Conservation (phyloP, 1,140 invertebrate species). For the Bombus haemorrhoidalis region DNA sequence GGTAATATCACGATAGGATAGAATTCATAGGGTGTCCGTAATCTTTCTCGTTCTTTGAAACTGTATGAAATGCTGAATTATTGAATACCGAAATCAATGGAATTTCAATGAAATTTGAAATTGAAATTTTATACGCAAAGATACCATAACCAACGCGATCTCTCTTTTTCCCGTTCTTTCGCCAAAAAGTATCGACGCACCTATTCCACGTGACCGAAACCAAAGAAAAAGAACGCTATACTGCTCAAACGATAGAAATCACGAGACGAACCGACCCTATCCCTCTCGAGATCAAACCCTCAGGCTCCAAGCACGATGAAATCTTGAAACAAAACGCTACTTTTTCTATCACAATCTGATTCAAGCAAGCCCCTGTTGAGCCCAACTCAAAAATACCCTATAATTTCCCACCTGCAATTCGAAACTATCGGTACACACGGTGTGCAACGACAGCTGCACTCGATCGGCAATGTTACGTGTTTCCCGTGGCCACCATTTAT, state of each 20-base stretch:
- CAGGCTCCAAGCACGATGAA: neutral
- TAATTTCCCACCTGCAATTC: conserved; percentile 29
- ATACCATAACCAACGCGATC: too few species aligned
- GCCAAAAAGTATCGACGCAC: too few species aligned
- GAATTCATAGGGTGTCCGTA: too few species aligned
- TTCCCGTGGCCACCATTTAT: conserved; percentile 45
- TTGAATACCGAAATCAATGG: too few species aligned
- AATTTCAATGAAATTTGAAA: too few species aligned
- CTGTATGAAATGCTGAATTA: too few species aligned
- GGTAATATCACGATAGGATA: too few species aligned
- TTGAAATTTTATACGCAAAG: too few species aligned
- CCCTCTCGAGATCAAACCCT: neutral
- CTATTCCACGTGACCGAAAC: neutral
- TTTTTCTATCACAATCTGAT: neutral
- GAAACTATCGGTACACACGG: conserved; percentile 37
- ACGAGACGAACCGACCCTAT: conserved; percentile 1
- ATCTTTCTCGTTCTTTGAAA: too few species aligned
- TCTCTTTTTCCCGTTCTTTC: too few species aligned
- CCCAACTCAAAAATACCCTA: neutral
- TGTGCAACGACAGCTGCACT: conserved; percentile 57
- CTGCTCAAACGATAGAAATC: neutral
- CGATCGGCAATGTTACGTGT: conserved; percentile 49
- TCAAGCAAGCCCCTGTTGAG: neutral
- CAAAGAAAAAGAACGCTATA: neutral
- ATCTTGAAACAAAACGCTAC: conserved; percentile 8